These are phyloP conservation scores for Dendroctonus ponderosae DNA, from an alignment of 1,140 invertebrate species.

Conservation along the genomic window DNA sequence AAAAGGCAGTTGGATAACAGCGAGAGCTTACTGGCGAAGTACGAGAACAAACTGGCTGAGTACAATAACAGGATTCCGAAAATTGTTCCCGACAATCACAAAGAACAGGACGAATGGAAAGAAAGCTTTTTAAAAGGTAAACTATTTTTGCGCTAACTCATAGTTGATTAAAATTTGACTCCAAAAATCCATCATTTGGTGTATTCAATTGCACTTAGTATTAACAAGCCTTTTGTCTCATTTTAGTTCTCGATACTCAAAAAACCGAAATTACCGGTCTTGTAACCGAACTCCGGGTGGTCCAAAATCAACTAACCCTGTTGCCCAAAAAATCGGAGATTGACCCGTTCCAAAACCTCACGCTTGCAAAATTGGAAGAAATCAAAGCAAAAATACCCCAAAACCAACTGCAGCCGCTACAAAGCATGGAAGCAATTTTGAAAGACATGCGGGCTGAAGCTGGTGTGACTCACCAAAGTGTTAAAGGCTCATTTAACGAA, in stretches of 20 bases:
- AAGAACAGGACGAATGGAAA: slow-evolving; percentile 55
- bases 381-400: slow-evolving; percentile 20
- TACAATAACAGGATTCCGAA: slow-evolving; percentile 53
- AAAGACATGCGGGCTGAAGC: slow-evolving; percentile 45
- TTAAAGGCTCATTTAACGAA: slow-evolving; percentile 56
- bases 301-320: slow-evolving; percentile 23
- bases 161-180: too few species aligned
- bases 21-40: slow-evolving; percentile 56
- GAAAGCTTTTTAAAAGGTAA: slow-evolving; percentile 45
- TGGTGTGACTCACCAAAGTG: slow-evolving; percentile 53
- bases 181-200: too few species aligned
- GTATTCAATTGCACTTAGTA: too few species aligned
- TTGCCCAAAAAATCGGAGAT: slow-evolving; percentile 39
- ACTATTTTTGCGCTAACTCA: too few species aligned
- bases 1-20: slow-evolving; percentile 47
- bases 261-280: slow-evolving; percentile 40
- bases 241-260: slow-evolving; percentile 42
- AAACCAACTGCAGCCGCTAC: slow-evolving; percentile 4
- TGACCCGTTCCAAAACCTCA: slow-evolving; percentile 35
- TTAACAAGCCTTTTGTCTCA: too few species aligned
- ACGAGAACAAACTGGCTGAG: slow-evolving; percentile 57
- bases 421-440: slow-evolving; percentile 17
- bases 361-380: slow-evolving; percentile 31
- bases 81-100: slow-evolving; percentile 11
- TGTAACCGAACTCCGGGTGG: slow-evolving; percentile 33